Evolutionary conservation across 1,140 invertebrate species (phyloP), one percentile per base, ranked within the genome.

Genomic region (Aporrectodea caliginosa): DNA sequence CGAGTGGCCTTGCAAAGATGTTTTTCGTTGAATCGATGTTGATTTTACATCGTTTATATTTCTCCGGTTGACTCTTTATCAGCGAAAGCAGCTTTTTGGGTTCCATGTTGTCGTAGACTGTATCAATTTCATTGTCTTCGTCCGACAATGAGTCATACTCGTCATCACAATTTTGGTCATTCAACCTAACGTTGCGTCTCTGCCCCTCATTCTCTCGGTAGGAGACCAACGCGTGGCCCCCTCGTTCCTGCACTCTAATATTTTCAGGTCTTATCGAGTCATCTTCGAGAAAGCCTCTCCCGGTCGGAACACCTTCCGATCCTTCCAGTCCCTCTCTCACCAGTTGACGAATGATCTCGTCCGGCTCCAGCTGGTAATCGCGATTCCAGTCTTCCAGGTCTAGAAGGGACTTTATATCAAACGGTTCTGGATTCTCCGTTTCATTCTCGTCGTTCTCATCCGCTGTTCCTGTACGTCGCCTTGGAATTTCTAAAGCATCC

Each of bases 311-410:
- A 27, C 35, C 69, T 31, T 14, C 34, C 29, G 16, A 27, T 0
- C 16, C 30, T 68, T 71, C 70, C 70, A 77, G 73, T 0, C 16
- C 30, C 58, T 71, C 70, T 70, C 71, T 72, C 16, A 82, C 83
- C 34, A 84, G 78, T 75, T 83, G 81, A 31, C 82, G 77, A 34
- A 84, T 79, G n/a, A 84, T 80, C 22, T 84, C 83, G 33, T 84
- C 84, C 22, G 80, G 35, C 35, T 81, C 35, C 0, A 81, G 16
- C 16, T 35, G 22, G 68, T 73, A 78, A 34, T 68, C 72, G n/a
- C n/a, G 58, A 69, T 78, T 70, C 80, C 77, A 81, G 35, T 72
- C 70, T 29, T 69, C 35, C 29, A 69, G 68, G 30, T 58, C 35
- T 31, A 34, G 72, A 69, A 30, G 77, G 16, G 73, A 72, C 22